Conservation (phyloP, 92 coral and sea anemone species). For the Parazoanthus darwini region DNA sequence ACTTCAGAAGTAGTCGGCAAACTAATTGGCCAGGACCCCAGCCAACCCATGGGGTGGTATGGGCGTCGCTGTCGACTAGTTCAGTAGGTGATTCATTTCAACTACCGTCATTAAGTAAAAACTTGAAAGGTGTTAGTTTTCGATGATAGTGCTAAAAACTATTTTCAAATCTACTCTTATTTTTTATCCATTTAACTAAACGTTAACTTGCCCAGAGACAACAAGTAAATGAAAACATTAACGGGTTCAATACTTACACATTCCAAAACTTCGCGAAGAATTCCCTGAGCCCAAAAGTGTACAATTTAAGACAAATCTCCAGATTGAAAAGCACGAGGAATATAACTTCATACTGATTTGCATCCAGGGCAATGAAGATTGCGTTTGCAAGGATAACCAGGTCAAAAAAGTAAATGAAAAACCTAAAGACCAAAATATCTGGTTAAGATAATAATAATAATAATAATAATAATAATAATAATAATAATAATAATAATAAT, state of each 20-base stretch:
- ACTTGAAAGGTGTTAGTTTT: no score
- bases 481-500: no score
- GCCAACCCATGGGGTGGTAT: no score
- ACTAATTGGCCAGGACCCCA: no score
- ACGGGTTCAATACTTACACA: slow-evolving; percentile 61
- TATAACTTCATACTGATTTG: slow-evolving; percentile 72
- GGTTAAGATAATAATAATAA: no score
- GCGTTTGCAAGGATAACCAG: slow-evolving; percentile 94
- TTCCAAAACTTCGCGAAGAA: slow-evolving; percentile 92
- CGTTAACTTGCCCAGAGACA: background rate
- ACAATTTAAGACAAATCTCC: slow-evolving; percentile 82
- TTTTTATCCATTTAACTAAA: background rate
- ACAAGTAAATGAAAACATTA: no score
- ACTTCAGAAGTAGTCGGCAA: no score
- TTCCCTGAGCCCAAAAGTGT: slow-evolving; percentile 82
- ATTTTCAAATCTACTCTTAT: background rate
- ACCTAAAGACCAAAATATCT: slow-evolving; percentile 48
- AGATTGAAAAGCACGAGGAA: slow-evolving; percentile 87
- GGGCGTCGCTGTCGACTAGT: no score
- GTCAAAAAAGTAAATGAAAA: slow-evolving; percentile 90
- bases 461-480: no score
- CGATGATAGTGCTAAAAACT: no score
- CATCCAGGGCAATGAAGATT: slow-evolving; percentile 84
- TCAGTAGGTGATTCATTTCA: no score
- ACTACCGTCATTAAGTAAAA: no score